A percentile compares a stretch with the other conserved stretches of the same genome.
Evolutionary conservation across 1,140 invertebrate species (phyloP).

Genomic region (Mylabris phalerata): DNA sequence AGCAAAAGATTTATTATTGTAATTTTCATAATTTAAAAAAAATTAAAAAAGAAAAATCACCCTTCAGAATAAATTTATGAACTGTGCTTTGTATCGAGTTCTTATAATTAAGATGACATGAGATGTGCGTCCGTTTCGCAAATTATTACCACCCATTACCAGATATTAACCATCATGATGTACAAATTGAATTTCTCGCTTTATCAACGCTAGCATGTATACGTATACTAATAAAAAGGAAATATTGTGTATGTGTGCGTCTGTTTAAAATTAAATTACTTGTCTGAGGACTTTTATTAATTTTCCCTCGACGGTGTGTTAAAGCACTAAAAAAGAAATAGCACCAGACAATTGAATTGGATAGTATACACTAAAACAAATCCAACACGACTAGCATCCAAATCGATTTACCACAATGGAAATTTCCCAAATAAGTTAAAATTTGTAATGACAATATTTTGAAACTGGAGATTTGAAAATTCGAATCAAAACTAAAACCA

Average conservation of each 20-base stretch:
- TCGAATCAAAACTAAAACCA: too few relatives aligned
- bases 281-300: neutral
- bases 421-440: too few relatives aligned
- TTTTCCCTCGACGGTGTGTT: neutral
- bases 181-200: conserved; percentile 18
- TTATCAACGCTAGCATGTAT: conserved; percentile 7
- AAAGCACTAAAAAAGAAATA: neutral
- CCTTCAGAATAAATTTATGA: conserved; percentile 12
- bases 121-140: conserved; percentile 11
- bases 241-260: neutral
- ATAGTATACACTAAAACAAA: too few relatives aligned
- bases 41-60: neutral
- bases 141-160: conserved; percentile 18
- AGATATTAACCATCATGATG: conserved; percentile 14
- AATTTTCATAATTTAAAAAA: conserved; percentile 18
- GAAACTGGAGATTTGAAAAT: too few relatives aligned
- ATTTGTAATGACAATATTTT: too few relatives aligned
- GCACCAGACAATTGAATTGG: neutral
- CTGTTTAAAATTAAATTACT: neutral
- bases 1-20: conserved; percentile 14
- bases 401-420: too few relatives aligned
- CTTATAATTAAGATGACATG: conserved; percentile 20
- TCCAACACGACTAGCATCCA: too few relatives aligned
- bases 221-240: conserved; percentile 1
- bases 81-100: conserved; percentile 14